Conservation (phyloP, 1,140 invertebrate genomes). For the Diprion similis region DNA sequence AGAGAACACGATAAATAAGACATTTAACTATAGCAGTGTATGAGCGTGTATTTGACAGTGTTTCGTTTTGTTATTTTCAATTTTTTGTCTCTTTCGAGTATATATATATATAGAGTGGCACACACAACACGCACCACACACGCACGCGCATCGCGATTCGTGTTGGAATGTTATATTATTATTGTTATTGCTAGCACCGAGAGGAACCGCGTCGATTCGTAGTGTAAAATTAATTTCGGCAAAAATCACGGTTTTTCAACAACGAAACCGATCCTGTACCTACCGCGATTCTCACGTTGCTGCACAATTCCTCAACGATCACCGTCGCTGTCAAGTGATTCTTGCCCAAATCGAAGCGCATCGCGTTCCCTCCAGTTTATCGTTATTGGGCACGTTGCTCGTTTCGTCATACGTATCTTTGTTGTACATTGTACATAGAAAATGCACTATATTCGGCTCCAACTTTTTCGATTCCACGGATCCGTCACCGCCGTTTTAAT, state of each 20-base stretch:
- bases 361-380: background rate
- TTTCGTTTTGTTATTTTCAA: slow-evolving; percentile 37
- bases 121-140: slow-evolving; percentile 52
- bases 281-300: too few species aligned
- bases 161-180: slow-evolving; percentile 56
- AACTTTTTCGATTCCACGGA: too few species aligned
- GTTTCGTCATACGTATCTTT: background rate
- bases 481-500: too few species aligned
- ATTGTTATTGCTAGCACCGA: slow-evolving; percentile 40
- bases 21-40: slow-evolving; percentile 48
- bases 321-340: background rate
- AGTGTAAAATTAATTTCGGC: background rate
- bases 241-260: background rate
- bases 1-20: slow-evolving; percentile 9
- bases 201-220: background rate
- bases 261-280: too few species aligned
- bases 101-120: slow-evolving; percentile 47
- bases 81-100: slow-evolving; percentile 20
- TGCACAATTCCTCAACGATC: too few species aligned
- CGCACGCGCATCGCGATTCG: slow-evolving; percentile 38
- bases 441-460: too few species aligned
- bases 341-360: background rate
- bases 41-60: slow-evolving; percentile 60
- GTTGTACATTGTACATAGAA: too few species aligned
- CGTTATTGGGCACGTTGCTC: background rate